These are phyloP conservation scores for Petrocephalus schoutedeni DNA, from an alignment of 2,797 vertebrate species.

Conservation along the genomic window DNA sequence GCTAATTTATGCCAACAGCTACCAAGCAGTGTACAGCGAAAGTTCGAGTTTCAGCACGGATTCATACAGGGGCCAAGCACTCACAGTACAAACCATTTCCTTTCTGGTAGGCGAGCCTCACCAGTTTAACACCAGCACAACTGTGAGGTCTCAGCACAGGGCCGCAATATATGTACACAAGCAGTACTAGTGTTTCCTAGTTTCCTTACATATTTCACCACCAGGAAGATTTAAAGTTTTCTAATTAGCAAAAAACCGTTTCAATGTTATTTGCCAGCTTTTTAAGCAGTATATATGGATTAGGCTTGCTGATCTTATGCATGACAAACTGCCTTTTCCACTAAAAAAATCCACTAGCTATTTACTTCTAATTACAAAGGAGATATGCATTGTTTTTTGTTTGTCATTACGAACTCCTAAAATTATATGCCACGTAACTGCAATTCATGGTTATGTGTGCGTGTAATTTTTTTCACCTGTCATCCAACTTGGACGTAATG, in stretches of 20 bases:
- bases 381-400: neutral
- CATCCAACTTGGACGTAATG: neutral
- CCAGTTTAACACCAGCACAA: neutral
- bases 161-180: neutral
- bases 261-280: neutral
- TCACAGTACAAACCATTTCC: neutral
- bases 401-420: neutral
- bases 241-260: neutral
- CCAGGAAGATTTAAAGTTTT: neutral
- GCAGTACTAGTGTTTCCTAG: neutral
- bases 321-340: neutral
- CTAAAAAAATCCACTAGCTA: neutral
- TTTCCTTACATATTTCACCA: constrained; percentile 1
- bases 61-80: neutral
- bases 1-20: neutral
- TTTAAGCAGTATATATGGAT: neutral
- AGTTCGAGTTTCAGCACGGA: constrained; percentile 1
- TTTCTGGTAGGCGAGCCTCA: neutral
- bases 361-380: neutral
- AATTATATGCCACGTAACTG: neutral
- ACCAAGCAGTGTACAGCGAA: neutral
- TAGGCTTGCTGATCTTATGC: neutral
- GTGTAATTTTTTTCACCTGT: neutral
- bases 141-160: neutral
- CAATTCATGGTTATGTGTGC: neutral